Percentiles rank a stretch among this genome's conserved stretches.
Conservation (phyloP, 2,888 invertebrate species). For the Sinodicranocentrus sp. region DNA sequence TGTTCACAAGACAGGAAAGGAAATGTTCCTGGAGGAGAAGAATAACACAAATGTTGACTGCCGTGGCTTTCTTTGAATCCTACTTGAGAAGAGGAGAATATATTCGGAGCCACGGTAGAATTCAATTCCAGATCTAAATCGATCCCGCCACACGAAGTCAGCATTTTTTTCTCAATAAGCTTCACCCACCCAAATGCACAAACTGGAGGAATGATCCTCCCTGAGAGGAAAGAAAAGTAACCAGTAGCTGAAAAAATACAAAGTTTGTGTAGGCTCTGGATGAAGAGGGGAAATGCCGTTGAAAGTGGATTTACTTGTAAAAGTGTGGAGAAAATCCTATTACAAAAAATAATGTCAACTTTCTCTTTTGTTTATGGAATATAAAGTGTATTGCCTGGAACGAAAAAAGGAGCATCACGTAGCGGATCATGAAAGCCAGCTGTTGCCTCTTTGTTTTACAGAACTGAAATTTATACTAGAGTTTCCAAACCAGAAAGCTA, state of each 20-base stretch:
- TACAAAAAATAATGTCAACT: slow-evolving; percentile 46
- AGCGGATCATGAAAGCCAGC: slow-evolving; percentile 16
- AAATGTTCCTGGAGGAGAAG: slow-evolving; percentile 4
- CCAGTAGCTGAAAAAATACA: no score
- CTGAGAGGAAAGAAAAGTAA: no score
- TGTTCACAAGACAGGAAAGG: not conserved
- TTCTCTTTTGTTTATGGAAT: slow-evolving; percentile 53
- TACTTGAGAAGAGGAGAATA: no score
- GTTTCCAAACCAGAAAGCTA: no score
- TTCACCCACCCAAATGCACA: no score
- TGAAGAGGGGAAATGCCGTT: not conserved
- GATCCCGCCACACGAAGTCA: not conserved
- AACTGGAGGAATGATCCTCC: no score
- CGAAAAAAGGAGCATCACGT: not conserved
- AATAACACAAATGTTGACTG: slow-evolving; percentile 16
- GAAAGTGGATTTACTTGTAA: slow-evolving; percentile 55
- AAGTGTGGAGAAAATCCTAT: slow-evolving; percentile 49
- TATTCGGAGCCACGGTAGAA: no score
- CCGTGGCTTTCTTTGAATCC: not conserved
- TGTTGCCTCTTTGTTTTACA: slow-evolving; percentile 29
- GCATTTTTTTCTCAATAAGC: not conserved
- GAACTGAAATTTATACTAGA: no score
- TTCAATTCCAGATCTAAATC: no score
- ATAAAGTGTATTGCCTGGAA: not conserved
- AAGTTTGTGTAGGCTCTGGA: no score